Conservation (phyloP, 2,113 vertebrate genomes). For the Prietella phreatophila region DNA sequence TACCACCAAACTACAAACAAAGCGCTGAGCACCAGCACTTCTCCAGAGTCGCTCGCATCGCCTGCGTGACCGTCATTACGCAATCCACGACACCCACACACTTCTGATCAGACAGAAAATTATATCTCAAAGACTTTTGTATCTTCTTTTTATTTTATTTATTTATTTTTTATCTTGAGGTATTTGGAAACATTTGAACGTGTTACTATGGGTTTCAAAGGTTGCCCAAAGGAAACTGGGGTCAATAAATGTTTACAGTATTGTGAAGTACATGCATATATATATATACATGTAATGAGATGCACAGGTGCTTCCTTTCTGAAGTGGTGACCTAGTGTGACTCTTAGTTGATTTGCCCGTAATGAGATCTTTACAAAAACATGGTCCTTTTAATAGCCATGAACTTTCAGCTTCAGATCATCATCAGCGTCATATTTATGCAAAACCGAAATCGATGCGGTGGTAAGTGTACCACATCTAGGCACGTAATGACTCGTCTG, state of each 20-base stretch:
- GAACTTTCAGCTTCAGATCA: not conserved
- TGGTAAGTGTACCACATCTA: not conserved
- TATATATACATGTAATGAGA: not conserved
- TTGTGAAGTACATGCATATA: not conserved
- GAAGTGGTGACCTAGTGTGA: not conserved
- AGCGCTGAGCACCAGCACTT: not conserved
- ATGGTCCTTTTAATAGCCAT: not conserved
- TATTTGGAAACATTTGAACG: not conserved
- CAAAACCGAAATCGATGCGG: slow-evolving; percentile 1
- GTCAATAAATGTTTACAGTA: not conserved
- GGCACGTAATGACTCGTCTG: not conserved
- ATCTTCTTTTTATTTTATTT: not conserved
- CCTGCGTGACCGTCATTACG: not conserved
- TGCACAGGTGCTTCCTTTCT: not conserved
- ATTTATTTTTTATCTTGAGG: not conserved
- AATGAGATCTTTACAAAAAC: not conserved
- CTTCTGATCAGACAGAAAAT: not conserved
- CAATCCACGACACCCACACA: not conserved
- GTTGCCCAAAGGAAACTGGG: not conserved
- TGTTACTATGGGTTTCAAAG: not conserved
- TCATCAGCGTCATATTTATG: not conserved
- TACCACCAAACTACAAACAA: not conserved
- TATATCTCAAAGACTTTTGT: not conserved
- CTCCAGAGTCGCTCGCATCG: not conserved
- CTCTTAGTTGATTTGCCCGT: not conserved